Conservation (phyloP, 2,113 vertebrate species). For the Sylvilagus bachmani region DNA sequence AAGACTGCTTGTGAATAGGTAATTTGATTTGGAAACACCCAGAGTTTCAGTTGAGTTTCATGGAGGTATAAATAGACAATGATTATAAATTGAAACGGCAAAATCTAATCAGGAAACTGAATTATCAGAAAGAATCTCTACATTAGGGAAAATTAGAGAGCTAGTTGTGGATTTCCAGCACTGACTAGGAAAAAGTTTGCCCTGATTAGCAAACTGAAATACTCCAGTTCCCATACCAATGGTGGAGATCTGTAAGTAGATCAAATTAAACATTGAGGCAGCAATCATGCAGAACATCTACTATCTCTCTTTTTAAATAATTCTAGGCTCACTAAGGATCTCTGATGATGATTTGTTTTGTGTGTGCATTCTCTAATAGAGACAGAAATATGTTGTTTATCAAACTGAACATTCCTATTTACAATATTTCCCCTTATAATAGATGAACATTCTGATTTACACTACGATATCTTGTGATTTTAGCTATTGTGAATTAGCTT, state of each 20-base stretch:
- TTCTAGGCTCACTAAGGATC: neutral
- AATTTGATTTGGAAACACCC: neutral
- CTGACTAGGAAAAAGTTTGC: neutral
- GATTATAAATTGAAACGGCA: slow-evolving; percentile 7
- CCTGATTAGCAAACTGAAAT: neutral
- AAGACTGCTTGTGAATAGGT: neutral
- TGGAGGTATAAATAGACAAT: neutral
- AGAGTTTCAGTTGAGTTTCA: neutral
- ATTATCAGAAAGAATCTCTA: neutral
- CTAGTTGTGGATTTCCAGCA: neutral
- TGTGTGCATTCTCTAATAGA: neutral
- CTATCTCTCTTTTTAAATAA: slow-evolving; percentile 6
- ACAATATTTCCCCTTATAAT: neutral
- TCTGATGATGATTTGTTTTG: neutral
- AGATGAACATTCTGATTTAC: neutral
- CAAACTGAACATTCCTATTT: slow-evolving; percentile 6
- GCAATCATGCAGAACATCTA: slow-evolving; percentile 4
- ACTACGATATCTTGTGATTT: neutral
- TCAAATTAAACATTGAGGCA: slow-evolving; percentile 28
- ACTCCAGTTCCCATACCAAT: neutral
- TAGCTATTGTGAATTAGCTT: neutral
- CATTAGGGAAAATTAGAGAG: neutral
- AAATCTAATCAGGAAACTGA: neutral
- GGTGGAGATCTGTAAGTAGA: neutral
- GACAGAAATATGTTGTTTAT: neutral